phyloP scores from a whole-genome alignment of 2,888 invertebrate species.

The Orgyia antiqua region DNA sequence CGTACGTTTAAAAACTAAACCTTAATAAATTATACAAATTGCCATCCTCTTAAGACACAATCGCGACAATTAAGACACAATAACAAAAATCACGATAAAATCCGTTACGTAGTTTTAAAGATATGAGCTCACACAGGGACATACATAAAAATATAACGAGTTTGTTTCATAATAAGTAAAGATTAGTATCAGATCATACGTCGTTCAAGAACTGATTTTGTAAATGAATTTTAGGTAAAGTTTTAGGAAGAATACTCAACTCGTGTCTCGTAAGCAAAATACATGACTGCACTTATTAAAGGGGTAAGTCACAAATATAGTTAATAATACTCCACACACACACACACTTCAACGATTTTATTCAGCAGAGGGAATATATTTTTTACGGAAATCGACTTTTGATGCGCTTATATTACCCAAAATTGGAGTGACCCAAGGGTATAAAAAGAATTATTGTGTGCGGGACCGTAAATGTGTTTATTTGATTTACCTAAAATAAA shows the following conservation, averaged over 20 bases:
- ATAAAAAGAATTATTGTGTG: conserved; percentile 59
- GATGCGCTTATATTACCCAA: conserved; percentile 54
- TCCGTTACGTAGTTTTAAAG: no score
- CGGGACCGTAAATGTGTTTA: conserved; percentile 53
- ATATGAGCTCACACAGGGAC: no score
- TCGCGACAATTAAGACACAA: no score
- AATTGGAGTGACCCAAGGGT: conserved; percentile 67
- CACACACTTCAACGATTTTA: conserved; percentile 48
- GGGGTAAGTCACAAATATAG: conserved; percentile 40
- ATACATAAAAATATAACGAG: no score
- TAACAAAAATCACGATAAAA: no score
- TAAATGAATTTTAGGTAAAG: no score
- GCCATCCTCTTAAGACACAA: no score
- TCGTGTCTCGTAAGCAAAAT: conserved; percentile 15
- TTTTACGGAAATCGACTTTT: conserved; percentile 67
- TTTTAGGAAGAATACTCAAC: conserved; percentile 2
- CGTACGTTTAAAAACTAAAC: no score
- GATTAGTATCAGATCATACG: no score
- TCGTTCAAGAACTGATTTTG: no score
- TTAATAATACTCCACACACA: conserved; percentile 57
- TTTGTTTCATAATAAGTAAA: no score
- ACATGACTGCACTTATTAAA: conserved; percentile 14
- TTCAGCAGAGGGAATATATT: conserved; percentile 46
- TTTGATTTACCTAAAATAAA: conserved; percentile 50
- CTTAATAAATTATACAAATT: no score